Evolutionary conservation across 2,797 vertebrate genomes (phyloP).

Genomic region (Benthosema pterotum): DNA sequence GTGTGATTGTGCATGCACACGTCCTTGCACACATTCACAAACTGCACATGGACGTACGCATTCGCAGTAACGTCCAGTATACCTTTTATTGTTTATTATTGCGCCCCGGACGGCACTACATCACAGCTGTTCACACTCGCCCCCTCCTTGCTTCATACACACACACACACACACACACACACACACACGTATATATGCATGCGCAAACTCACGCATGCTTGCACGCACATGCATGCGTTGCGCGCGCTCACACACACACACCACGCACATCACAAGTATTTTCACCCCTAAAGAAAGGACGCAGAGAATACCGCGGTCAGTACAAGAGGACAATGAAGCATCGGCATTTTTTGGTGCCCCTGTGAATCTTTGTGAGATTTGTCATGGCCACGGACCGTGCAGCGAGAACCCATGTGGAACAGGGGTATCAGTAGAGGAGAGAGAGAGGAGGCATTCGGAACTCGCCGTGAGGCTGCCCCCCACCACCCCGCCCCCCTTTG

Average conservation of each 20-base stretch:
- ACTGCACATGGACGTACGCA: slow-evolving; percentile 27
- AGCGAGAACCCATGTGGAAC: slow-evolving; percentile 5
- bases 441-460: slow-evolving; percentile 46
- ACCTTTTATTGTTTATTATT: slow-evolving; percentile 55
- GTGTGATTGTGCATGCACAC: no score
- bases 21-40: not conserved
- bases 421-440: slow-evolving; percentile 39
- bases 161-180: slow-evolving; percentile 18
- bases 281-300: slow-evolving; percentile 42
- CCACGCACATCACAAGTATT: slow-evolving; percentile 63
- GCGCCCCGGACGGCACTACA: slow-evolving; percentile 64
- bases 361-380: slow-evolving; percentile 44
- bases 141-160: slow-evolving; percentile 22
- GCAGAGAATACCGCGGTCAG: slow-evolving; percentile 21
- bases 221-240: slow-evolving; percentile 26
- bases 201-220: slow-evolving; percentile 41
- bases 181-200: slow-evolving; percentile 8
- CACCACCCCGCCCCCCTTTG: slow-evolving; percentile 25
- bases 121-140: slow-evolving; percentile 75
- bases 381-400: slow-evolving; percentile 27
- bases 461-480: slow-evolving; percentile 59
- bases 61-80: slow-evolving; percentile 61
- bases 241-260: slow-evolving; percentile 39
- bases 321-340: slow-evolving; percentile 16
- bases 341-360: slow-evolving; percentile 36